phyloP scores from a whole-genome alignment of 2,113 vertebrate species.

The Poicephalus gulielmi region DNA sequence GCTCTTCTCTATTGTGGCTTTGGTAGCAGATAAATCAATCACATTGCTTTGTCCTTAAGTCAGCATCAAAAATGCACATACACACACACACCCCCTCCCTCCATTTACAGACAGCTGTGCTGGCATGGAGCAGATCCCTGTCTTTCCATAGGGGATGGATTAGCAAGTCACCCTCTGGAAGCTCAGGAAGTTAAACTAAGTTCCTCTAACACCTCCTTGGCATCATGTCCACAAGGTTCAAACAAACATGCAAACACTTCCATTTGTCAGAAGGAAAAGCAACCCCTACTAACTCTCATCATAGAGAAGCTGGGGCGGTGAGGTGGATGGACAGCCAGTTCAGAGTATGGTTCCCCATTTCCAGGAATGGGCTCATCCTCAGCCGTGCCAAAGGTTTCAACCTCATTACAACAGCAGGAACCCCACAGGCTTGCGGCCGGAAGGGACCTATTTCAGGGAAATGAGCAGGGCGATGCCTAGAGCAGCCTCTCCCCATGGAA shows the following conservation, averaged over 20 bases:
- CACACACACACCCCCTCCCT: too few species aligned
- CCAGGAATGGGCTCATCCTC: neutral
- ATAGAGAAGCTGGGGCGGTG: neutral
- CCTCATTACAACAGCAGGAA: neutral
- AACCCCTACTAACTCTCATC: fast-evolving
- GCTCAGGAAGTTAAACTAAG: neutral
- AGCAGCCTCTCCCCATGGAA: neutral
- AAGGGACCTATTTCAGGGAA: neutral
- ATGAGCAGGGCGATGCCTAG: neutral
- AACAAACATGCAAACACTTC: neutral
- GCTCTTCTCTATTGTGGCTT: neutral
- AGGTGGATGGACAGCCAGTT: neutral
- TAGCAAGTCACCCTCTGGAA: neutral
- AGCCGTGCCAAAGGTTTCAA: neutral
- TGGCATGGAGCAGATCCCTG: neutral
- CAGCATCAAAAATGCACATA: neutral
- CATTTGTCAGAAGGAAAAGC: neutral
- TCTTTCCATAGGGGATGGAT: neutral
- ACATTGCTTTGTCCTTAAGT: neutral
- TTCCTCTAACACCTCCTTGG: neutral
- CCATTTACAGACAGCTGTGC: neutral
- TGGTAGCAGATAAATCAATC: neutral
- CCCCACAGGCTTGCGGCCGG: neutral
- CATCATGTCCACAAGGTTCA: neutral
- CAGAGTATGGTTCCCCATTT: neutral